Evolutionary conservation across 2,113 vertebrate species (phyloP), one percentile per base, ranked within the genome.

Genomic region (Trochalopteron elliotii): DNA sequence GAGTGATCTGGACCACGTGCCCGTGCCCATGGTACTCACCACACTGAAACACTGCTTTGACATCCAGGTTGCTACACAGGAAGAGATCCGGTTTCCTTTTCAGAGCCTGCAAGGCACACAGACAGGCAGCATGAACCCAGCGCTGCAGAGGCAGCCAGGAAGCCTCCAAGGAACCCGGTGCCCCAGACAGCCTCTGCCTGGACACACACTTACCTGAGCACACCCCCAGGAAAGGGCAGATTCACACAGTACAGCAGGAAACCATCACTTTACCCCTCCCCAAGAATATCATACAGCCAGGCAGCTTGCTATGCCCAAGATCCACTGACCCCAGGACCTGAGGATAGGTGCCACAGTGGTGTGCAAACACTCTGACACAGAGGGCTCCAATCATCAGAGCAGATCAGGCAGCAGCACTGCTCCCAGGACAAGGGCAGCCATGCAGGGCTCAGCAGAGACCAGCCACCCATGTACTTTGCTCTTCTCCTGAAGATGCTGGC

Each of bases 21-120:
- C 67, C 0, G 2, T 21, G 61, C 68, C 76, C 18, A 0, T 11
- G n/a, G 80, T 96, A 99, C 99, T 99, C 98, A 99, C 99, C 99
- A 97, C 99, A 99, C 82, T 99, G 99, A 97, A 99, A 99, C 87
- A 99, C 98, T 22, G 99, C 99, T 97, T 99, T 99, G 97, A 99
- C 98, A 47, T 99, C 99, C 97, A 99, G 98, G 97, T 98, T 99
- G 97, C 99, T 98, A 97, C 99, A 99, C 97, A 99, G 98, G 98
- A 99, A 99, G 97, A 99, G 98, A 98, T 99, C 99, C 40, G 99
- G 99, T 95, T 99, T 99, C 98, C 99, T 98, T 98, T 99, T 99
- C 98, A 99, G 98, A 96, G 99, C 99, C 99, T 99, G 99, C 68
- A 97, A 98, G 97, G 98, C 97, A 99, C 97, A 99, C 96, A 98